Percentiles rank a stretch among this genome's conserved stretches.
phyloP scores from a whole-genome alignment of 1,140 invertebrate species.

The Phocides pigmalion region DNA sequence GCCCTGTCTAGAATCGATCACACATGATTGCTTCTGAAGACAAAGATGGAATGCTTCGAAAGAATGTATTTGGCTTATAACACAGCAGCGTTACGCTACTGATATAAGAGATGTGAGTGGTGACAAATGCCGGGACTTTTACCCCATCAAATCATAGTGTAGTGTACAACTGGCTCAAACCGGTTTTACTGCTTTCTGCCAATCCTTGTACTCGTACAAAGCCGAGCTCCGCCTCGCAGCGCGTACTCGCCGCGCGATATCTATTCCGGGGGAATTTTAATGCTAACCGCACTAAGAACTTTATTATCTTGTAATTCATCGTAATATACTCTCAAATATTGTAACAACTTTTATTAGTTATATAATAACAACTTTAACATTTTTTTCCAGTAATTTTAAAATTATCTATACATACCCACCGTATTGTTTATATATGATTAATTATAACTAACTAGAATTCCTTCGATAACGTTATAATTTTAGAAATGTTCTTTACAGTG shows the following conservation, averaged over 20 bases:
- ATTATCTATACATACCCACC: slow-evolving; percentile 73
- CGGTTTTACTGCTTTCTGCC: too few relatives aligned
- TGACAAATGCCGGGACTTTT: too few relatives aligned
- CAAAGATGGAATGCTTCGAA: too few relatives aligned
- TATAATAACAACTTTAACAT: slow-evolving; percentile 84
- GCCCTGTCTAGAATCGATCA: too few relatives aligned
- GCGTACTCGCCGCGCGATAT: slow-evolving; percentile 50
- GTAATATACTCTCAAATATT: slow-evolving; percentile 84
- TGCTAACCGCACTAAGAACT: slow-evolving; percentile 70
- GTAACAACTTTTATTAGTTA: slow-evolving; percentile 74
- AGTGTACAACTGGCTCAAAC: too few relatives aligned
- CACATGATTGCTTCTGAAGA: too few relatives aligned
- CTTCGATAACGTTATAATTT: slow-evolving; percentile 48
- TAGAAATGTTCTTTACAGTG: slow-evolving; percentile 57
- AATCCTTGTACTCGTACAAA: too few relatives aligned
- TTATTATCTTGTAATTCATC: slow-evolving; percentile 63
- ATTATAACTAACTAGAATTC: slow-evolving; percentile 68
- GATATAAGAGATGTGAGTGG: too few relatives aligned
- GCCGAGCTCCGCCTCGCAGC: too few relatives aligned
- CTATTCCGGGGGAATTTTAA: slow-evolving; percentile 50
- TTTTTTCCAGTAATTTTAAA: slow-evolving; percentile 64
- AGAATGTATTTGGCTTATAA: too few relatives aligned
- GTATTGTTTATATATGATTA: slow-evolving; percentile 48
- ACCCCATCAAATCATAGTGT: too few relatives aligned
- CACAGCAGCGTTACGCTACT: too few relatives aligned